Evolutionary conservation across 2,797 vertebrate species (phyloP).

Genomic region (Acanthiza pusilla): DNA sequence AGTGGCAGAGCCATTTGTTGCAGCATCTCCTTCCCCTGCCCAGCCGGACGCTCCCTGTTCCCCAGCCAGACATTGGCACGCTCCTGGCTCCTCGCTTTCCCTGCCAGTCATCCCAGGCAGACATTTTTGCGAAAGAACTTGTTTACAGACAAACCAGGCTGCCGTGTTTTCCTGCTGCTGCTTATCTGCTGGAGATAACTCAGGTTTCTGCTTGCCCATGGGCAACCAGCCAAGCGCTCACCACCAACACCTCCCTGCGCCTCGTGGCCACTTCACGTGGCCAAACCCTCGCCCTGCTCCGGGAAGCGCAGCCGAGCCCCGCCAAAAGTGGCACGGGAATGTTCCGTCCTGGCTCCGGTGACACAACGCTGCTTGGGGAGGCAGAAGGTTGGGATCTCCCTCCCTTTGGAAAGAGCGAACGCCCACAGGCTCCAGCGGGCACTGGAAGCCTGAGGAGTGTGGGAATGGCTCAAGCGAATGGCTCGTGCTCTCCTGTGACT

Average conservation of each 20-base stretch:
- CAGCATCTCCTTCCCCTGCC: neutral
- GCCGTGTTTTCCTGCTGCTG: neutral
- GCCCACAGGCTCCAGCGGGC: neutral
- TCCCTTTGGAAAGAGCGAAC: neutral
- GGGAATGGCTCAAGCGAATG: neutral
- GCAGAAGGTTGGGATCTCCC: neutral
- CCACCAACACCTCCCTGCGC: neutral
- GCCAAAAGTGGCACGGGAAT: rapidly evolving
- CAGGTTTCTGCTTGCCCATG: neutral
- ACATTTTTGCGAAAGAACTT: neutral
- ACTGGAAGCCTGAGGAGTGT: neutral
- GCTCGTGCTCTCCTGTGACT: neutral
- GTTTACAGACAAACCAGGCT: neutral
- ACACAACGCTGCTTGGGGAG: rapidly evolving
- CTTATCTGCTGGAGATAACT: conserved; percentile 32
- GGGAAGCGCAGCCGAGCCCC: neutral
- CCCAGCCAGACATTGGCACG: neutral
- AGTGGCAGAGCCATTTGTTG: neutral
- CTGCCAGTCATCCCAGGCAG: neutral
- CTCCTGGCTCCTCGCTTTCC: neutral
- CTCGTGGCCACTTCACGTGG: neutral
- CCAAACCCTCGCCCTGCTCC: neutral
- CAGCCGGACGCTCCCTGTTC: neutral
- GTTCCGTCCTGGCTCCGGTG: rapidly evolving
- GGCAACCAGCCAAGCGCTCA: neutral